Evolutionary conservation across 2,888 invertebrate species (phyloP).

Genomic region (Cheiracanthium punctorium): DNA sequence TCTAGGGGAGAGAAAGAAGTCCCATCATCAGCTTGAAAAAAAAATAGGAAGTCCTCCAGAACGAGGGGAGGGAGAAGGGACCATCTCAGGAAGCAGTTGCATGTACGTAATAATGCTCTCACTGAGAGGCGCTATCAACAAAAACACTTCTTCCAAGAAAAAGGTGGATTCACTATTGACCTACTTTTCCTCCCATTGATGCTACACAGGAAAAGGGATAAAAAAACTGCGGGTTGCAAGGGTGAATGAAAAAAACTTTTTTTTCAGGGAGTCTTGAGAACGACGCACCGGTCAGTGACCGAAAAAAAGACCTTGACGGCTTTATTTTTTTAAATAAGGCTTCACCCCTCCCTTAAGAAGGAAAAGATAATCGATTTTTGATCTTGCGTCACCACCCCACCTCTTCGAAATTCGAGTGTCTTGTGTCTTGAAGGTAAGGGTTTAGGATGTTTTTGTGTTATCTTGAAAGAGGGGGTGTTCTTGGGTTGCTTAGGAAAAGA

Average conservation of each 20-base stretch:
- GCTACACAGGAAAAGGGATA: constrained; percentile 7
- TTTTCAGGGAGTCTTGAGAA: constrained; percentile 37
- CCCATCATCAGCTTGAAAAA: neutral
- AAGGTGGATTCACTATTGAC: constrained; percentile 42
- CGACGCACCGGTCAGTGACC: constrained; percentile 58
- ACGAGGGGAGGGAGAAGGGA: neutral
- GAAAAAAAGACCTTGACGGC: constrained; percentile 4
- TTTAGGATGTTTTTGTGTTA: neutral
- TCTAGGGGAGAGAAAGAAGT: neutral
- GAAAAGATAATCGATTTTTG: constrained; percentile 9
- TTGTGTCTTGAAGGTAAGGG: neutral
- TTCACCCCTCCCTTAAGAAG: constrained; percentile 8
- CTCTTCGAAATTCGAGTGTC: neutral
- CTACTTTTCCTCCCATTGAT: constrained; percentile 46
- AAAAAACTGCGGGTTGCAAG: constrained; percentile 41
- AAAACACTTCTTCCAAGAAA: neutral
- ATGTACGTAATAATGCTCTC: neutral
- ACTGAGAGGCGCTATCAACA: neutral
- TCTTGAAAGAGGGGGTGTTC: neutral
- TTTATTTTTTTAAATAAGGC: neutral
- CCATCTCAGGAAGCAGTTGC: neutral
- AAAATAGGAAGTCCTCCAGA: neutral
- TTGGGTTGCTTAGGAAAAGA: neutral
- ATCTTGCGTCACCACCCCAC: neutral
- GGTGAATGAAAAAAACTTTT: constrained; percentile 20